Evolutionary conservation across 2,888 invertebrate species (phyloP), one percentile per base, ranked within the genome.

Genomic region (Protonemura montana): DNA sequence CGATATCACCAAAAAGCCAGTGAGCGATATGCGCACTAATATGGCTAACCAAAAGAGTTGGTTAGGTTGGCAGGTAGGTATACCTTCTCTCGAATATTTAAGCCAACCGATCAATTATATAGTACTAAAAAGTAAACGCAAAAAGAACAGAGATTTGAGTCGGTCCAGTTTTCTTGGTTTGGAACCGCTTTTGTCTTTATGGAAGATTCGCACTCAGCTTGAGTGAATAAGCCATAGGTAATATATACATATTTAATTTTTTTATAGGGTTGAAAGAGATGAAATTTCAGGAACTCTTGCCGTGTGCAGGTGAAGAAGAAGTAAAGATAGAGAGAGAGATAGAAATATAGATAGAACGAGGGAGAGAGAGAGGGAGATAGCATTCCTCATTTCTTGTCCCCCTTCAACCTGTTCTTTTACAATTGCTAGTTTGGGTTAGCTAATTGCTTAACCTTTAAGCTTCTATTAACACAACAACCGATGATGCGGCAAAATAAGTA

Each of bases 371-470:
- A 13, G 13, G 21, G 21, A 59, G 13, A 13, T 7, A 59, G 13
- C 13, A 59, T 59, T 59, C 59, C 59, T 59, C 59, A 21, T 10
- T 59, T 59, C 59, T 59, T 59, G 59, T 59, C 21, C 59, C 35
- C 59, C 59, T 59, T 59, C 59, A 59, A 59, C 59, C 59, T 59
- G 59, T 59, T 59, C 59, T 59, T 59, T 59, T 59, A 59, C 59
- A 59, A 59, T 59, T 59, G 13, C 21, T 59, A 59, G 59, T 59
- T 59, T 59, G 59, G 59, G 59, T 59, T 59, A 59, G 21, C 59
- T 59, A 59, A 59, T 59, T 59, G 59, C 59, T 59, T 59, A 10
- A 21, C 59, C 59, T 59, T 59, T 21, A 59, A 59, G 59, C 59
- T 59, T 59, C 59, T 59, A 21, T 59, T 59, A 59, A 21, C 21